Evolutionary conservation across 2,797 vertebrate genomes (phyloP).

Genomic region (Gymnothorax javanicus): DNA sequence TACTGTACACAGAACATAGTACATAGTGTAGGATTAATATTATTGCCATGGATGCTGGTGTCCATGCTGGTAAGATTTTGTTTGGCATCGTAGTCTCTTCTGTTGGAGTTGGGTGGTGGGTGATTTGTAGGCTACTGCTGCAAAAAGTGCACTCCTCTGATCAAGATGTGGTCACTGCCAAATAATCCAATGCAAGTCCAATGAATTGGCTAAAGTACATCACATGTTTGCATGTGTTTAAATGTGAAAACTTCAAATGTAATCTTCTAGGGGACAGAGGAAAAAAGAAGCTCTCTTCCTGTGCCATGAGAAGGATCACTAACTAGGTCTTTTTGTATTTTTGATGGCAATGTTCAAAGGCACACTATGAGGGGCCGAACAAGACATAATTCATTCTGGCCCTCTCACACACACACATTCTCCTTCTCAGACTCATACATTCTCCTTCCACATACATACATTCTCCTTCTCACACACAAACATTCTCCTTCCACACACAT

Average conservation of each 20-base stretch:
- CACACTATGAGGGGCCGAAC: no score
- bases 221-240: neutral
- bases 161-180: neutral
- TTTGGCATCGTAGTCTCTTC: neutral
- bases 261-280: neutral
- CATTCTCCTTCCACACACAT: no score
- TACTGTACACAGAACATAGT: neutral
- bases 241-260: neutral
- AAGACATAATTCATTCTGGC: no score
- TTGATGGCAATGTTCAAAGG: slow-evolving; percentile 1
- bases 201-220: neutral
- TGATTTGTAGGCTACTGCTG: no score
- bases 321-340: neutral
- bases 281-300: neutral
- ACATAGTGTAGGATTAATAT: neutral
- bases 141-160: neutral
- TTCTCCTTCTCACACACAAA: no score
- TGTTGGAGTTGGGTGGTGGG: no score
- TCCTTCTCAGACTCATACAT: no score
- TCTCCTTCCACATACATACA: no score
- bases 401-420: no score
- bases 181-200: neutral
- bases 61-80: neutral
- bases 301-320: neutral
- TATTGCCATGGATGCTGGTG: neutral